Percentiles rank a stretch among this genome's conserved stretches.
These are phyloP conservation scores for Mirounga angustirostris DNA, from an alignment of 2,113 vertebrate genomes.

Conservation along the genomic window DNA sequence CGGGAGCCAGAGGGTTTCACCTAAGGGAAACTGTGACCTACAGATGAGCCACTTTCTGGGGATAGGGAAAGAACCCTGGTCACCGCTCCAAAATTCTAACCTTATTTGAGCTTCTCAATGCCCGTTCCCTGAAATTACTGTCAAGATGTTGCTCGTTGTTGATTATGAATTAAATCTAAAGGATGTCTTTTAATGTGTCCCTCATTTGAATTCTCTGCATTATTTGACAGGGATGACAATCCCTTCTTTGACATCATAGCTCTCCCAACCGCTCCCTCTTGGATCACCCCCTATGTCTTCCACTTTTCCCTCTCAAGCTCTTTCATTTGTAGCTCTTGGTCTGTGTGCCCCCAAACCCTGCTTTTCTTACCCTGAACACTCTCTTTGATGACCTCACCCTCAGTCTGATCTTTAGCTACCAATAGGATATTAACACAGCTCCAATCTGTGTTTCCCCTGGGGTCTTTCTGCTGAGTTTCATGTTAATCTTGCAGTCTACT, in stretches of 20 bases:
- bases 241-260: not conserved
- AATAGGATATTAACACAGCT: not conserved
- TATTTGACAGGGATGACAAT: not conserved
- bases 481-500: not conserved
- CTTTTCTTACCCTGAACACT: not conserved
- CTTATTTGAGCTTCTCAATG: not conserved
- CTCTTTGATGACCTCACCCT: not conserved
- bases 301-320: not conserved
- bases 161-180: not conserved
- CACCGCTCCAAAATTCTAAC: not conserved
- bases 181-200: not conserved
- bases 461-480: not conserved
- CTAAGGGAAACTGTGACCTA: not conserved
- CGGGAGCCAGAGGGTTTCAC: not conserved
- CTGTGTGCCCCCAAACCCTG: not conserved
- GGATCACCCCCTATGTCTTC: not conserved
- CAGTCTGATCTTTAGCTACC: not conserved
- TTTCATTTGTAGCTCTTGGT: not conserved
- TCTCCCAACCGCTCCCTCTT: not conserved
- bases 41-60: not conserved
- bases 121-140: not conserved
- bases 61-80: rapidly evolving
- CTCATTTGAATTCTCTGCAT: not conserved
- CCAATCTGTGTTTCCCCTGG: not conserved
- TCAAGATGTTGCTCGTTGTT: not conserved